These are phyloP conservation scores for Gymnopithys bicolor DNA, from an alignment of 2,797 vertebrate species.

Conservation along the genomic window DNA sequence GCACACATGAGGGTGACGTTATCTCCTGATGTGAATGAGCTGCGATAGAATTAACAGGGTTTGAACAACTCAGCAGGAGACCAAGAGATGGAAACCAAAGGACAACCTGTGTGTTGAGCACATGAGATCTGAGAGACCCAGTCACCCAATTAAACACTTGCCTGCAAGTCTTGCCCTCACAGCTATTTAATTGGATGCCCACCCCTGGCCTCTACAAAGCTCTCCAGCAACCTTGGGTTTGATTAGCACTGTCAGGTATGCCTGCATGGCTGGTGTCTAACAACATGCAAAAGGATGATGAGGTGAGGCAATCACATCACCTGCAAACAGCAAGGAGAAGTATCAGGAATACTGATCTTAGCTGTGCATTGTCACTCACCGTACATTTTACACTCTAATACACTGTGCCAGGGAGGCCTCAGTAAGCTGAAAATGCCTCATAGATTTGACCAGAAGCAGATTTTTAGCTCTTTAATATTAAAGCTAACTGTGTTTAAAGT, in stretches of 20 bases:
- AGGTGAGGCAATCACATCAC: not conserved
- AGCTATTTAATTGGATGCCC: not conserved
- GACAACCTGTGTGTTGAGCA: not conserved
- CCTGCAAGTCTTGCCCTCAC: not conserved
- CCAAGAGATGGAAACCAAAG: not conserved
- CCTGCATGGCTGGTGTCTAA: not conserved
- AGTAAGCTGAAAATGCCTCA: not conserved
- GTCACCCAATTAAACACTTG: not conserved
- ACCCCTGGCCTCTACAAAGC: not conserved
- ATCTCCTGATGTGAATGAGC: accelerated
- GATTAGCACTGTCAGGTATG: not conserved
- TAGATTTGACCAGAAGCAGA: not conserved
- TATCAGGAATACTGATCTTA: accelerated
- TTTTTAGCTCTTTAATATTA: not conserved
- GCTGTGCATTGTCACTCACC: not conserved
- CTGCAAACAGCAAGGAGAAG: not conserved
- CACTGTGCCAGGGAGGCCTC: not conserved
- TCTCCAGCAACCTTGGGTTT: accelerated
- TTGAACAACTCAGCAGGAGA: not conserved
- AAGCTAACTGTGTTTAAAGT: not conserved
- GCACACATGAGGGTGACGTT: accelerated
- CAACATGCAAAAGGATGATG: accelerated
- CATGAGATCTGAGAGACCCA: not conserved
- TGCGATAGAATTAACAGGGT: not conserved
- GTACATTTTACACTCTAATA: not conserved